phyloP scores from a whole-genome alignment of 2,113 vertebrate species.

The Aegithalos caudatus region DNA sequence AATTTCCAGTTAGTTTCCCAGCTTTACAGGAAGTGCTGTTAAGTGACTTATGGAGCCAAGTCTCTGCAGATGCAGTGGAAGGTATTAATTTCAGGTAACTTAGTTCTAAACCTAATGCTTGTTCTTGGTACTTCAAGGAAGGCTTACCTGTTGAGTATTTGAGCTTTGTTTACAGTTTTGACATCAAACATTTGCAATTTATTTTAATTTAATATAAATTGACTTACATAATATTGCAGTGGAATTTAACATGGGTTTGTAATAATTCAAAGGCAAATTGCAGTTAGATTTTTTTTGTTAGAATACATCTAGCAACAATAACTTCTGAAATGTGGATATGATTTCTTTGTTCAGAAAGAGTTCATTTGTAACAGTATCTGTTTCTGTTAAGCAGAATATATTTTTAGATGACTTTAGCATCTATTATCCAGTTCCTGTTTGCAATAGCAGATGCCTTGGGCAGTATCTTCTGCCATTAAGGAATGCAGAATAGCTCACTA shows the following conservation, averaged over 20 bases:
- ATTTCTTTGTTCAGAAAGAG: neutral
- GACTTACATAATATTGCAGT: neutral
- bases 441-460: neutral
- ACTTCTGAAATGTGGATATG: neutral
- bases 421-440: neutral
- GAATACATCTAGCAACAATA: neutral
- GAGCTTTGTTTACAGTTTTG: neutral
- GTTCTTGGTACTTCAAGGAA: neutral
- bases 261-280: neutral
- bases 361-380: neutral
- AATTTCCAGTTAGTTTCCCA: neutral
- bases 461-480: neutral
- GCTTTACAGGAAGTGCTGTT: neutral
- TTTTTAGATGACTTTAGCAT: neutral
- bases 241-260: neutral
- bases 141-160: neutral
- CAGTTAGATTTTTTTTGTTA: neutral
- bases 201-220: neutral
- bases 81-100: neutral
- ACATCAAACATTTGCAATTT: neutral
- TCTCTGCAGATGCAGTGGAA: neutral
- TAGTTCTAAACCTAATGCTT: neutral
- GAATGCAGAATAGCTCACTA: neutral
- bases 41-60: neutral
- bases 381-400: neutral